Percentiles rank a stretch among this genome's conserved stretches.
Evolutionary conservation across 2,113 vertebrate species (phyloP).

Genomic region (Eupsittula cactorum): DNA sequence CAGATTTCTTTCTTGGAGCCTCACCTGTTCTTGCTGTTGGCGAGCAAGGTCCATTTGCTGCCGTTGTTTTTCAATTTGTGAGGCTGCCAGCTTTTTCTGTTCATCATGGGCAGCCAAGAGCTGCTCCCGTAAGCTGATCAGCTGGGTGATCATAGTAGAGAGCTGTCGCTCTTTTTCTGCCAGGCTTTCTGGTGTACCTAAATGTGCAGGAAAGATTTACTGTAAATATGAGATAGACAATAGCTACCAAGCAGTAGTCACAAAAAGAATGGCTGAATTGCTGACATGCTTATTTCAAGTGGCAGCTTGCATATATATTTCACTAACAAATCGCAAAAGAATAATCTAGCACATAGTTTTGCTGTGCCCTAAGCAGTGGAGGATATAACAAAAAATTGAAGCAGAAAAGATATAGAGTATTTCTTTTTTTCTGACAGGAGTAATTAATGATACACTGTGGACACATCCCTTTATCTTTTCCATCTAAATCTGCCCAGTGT

Average conservation of each 20-base stretch:
- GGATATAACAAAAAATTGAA: slow-evolving; percentile 1
- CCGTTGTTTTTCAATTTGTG: slow-evolving; percentile 98
- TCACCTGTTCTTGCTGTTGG: slow-evolving; percentile 99
- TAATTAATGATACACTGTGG: slow-evolving; percentile 15
- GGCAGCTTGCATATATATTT: not conserved
- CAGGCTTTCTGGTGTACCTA: slow-evolving; percentile 97
- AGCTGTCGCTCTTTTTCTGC: slow-evolving; percentile 98
- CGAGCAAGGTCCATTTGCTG: slow-evolving; percentile 99
- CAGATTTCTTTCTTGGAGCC: slow-evolving; percentile 42
- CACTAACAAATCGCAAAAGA: not conserved
- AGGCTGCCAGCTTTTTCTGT: slow-evolving; percentile 98
- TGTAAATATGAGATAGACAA: slow-evolving; percentile 34
- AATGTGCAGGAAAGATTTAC: slow-evolving; percentile 39
- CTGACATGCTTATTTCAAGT: not conserved
- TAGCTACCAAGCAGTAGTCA: not conserved
- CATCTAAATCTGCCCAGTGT: slow-evolving; percentile 14
- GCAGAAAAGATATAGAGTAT: not conserved
- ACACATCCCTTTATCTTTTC: not conserved
- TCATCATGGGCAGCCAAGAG: slow-evolving; percentile 96
- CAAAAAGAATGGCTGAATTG: not conserved
- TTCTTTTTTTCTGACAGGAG: not conserved
- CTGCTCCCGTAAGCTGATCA: slow-evolving; percentile 98
- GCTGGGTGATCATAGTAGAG: slow-evolving; percentile 98
- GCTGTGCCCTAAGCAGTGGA: not conserved
- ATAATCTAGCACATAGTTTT: not conserved